Percentiles rank a stretch among this genome's conserved stretches.
These are phyloP conservation scores for Zygogramma bicolorata DNA, from an alignment of 2,888 invertebrate species.

Conservation along the genomic window DNA sequence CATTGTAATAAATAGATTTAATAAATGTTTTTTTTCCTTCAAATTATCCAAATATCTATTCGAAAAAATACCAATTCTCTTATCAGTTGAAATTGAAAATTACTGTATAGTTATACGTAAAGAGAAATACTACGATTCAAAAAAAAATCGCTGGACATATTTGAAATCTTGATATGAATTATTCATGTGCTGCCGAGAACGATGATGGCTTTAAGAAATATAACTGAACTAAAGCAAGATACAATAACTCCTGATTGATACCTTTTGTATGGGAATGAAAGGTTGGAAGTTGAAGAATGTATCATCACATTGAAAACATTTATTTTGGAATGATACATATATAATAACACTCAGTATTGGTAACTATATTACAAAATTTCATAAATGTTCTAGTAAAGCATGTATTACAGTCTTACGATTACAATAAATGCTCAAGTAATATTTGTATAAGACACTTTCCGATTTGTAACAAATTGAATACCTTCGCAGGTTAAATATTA, in stretches of 20 bases:
- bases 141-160: too few relatives aligned
- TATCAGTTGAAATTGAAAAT: too few relatives aligned
- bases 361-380: constrained; percentile 30
- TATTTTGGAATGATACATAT: constrained; percentile 5
- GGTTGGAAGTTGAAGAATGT: too few relatives aligned
- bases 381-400: constrained; percentile 16
- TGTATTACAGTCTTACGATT: constrained; percentile 11
- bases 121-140: too few relatives aligned
- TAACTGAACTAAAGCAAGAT: too few relatives aligned
- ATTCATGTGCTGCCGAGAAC: too few relatives aligned
- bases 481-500: neutral
- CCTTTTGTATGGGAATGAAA: too few relatives aligned
- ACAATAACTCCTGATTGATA: too few relatives aligned
- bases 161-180: too few relatives aligned
- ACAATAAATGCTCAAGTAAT: constrained; percentile 5
- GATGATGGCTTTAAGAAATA: too few relatives aligned
- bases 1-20: neutral
- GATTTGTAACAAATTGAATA: neutral
- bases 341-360: constrained; percentile 14
- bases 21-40: neutral
- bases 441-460: constrained; percentile 29
- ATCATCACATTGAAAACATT: neutral
- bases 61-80: neutral
- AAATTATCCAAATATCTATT: neutral
- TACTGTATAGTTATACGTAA: too few relatives aligned